Conservation (phyloP, 1,140 invertebrate species). For the Neodiprion fabricii region DNA sequence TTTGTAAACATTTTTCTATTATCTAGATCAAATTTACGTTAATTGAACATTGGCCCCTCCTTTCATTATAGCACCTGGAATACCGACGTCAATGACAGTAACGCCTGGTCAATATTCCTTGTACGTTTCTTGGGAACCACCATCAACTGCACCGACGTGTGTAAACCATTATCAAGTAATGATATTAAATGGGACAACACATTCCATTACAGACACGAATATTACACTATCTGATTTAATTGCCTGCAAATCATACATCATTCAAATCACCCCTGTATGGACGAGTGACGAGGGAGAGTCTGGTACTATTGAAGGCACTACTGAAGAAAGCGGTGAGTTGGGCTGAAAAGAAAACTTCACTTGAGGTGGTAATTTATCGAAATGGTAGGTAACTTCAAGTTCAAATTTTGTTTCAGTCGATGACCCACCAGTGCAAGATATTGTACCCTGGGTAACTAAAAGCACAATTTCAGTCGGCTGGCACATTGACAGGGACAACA, state of each 20-base stretch:
- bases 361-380: neutral
- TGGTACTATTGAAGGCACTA: slow-evolving; percentile 9
- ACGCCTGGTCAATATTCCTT: slow-evolving; percentile 30
- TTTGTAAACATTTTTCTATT: neutral
- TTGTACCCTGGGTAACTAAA: neutral
- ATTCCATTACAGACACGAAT: slow-evolving; percentile 24
- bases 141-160: slow-evolving; percentile 33
- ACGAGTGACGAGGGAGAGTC: slow-evolving; percentile 18
- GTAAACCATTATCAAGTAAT: slow-evolving; percentile 40
- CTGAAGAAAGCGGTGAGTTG: slow-evolving; percentile 27
- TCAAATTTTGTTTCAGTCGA: neutral
- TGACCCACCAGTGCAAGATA: neutral
- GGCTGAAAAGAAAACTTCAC: neutral
- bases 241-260: slow-evolving; percentile 37
- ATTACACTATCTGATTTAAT: slow-evolving; percentile 30
- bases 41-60: slow-evolving; percentile 16
- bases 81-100: slow-evolving; percentile 22
- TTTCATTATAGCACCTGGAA: slow-evolving; percentile 33
- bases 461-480: slow-evolving; percentile 32
- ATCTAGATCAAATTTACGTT: neutral
- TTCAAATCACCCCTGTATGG: slow-evolving; percentile 36
- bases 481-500: slow-evolving; percentile 33
- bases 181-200: slow-evolving; percentile 9
- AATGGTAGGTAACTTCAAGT: neutral
- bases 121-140: slow-evolving; percentile 37